Conservation (phyloP, 2,888 invertebrate species). For the Seira ritae region DNA sequence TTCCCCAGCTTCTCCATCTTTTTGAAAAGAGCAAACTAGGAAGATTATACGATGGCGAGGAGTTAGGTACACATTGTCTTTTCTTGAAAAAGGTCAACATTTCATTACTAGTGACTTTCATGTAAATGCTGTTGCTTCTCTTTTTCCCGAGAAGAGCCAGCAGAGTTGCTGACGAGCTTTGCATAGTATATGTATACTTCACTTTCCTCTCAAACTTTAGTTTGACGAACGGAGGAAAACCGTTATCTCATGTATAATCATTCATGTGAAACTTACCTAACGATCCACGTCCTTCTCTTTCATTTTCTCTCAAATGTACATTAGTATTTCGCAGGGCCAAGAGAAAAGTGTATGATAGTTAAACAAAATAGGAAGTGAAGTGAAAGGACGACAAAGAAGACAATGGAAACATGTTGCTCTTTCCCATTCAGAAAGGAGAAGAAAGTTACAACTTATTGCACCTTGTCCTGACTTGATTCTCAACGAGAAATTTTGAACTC, state of each 20-base stretch:
- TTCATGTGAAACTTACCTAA: constrained; percentile 50
- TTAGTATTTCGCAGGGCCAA: too few species aligned
- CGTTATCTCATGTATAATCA: constrained; percentile 44
- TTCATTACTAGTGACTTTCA: constrained; percentile 48
- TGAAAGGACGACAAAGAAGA: constrained; percentile 26
- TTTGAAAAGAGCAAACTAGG: constrained; percentile 7
- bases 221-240: too few species aligned
- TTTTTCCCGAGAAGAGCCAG: constrained; percentile 27
- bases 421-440: constrained; percentile 27
- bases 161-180: constrained; percentile 24
- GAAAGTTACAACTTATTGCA: constrained; percentile 35
- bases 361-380: constrained; percentile 40
- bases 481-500: too few species aligned
- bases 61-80: constrained; percentile 21
- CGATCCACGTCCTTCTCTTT: constrained; percentile 24
- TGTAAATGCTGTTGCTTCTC: constrained; percentile 18
- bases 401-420: constrained; percentile 63
- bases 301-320: too few species aligned
- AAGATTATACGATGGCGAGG: too few species aligned
- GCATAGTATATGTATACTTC: constrained; percentile 24
- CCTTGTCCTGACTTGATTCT: constrained; percentile 32
- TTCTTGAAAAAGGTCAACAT: constrained; percentile 54
- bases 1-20: constrained; percentile 1
- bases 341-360: too few species aligned
- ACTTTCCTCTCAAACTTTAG: constrained; percentile 7